Evolutionary conservation across 2,888 invertebrate genomes (phyloP).

Genomic region (Mamestra brassicae): DNA sequence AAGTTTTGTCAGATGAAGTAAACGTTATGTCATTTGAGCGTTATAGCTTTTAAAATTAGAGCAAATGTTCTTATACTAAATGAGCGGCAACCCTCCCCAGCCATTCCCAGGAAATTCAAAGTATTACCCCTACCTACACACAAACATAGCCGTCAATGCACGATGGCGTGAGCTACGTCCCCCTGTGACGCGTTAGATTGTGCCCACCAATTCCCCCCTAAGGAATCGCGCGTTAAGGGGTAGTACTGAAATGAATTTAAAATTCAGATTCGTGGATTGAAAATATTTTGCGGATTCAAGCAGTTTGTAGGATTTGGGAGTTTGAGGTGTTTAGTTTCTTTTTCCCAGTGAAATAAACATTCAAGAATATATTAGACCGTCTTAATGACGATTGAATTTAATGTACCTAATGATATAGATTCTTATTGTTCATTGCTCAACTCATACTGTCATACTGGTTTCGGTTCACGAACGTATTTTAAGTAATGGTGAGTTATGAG

Average conservation of each 20-base stretch:
- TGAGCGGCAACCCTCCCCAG: background rate
- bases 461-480: too few relatives aligned
- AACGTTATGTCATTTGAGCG: too few relatives aligned
- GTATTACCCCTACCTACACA: slow-evolving; percentile 11
- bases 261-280: slow-evolving; percentile 45
- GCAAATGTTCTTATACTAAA: too few relatives aligned
- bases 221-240: slow-evolving; percentile 61
- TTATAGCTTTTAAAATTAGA: too few relatives aligned
- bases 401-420: too few relatives aligned
- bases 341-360: background rate
- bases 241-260: slow-evolving; percentile 51
- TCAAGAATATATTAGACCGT: background rate
- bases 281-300: slow-evolving; percentile 38
- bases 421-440: too few relatives aligned
- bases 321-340: background rate
- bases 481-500: too few relatives aligned
- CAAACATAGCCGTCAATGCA: slow-evolving; percentile 19
- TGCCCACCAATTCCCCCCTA: slow-evolving; percentile 62
- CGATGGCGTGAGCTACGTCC: slow-evolving; percentile 44
- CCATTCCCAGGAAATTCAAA: slow-evolving; percentile 24
- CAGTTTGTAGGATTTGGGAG: background rate
- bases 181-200: slow-evolving; percentile 61
- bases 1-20: too few relatives aligned
- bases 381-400: too few relatives aligned
- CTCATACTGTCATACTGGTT: too few relatives aligned